Conservation (phyloP, 2,113 vertebrate genomes). For the Emydocephalus ijimae region DNA sequence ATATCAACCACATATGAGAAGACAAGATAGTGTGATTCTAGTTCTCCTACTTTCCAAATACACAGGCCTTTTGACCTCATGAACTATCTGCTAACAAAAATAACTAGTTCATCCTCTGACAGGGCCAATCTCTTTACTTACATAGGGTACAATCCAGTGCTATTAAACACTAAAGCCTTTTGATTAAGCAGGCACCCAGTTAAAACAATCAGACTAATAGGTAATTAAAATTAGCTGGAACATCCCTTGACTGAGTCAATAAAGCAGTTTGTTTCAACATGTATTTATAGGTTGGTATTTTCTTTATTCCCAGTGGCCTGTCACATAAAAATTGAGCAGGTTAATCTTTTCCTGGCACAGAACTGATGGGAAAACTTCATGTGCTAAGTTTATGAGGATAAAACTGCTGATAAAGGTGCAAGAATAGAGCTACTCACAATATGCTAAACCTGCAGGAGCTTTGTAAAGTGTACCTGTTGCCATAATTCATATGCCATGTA, state of each 20-base stretch:
- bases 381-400: not conserved
- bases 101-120: slow-evolving; percentile 4
- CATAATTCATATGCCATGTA: not conserved
- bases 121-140: slow-evolving; percentile 1
- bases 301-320: not conserved
- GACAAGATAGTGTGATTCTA: slow-evolving; percentile 28
- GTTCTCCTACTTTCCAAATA: slow-evolving; percentile 29
- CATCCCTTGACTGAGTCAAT: not conserved
- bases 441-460: not conserved
- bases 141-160: slow-evolving; percentile 14
- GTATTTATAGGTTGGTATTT: not conserved
- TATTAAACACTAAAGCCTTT: not conserved
- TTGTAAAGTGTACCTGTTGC: not conserved
- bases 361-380: not conserved
- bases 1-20: not conserved
- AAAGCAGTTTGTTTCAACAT: not conserved
- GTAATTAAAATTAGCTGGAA: not conserved
- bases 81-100: slow-evolving; percentile 32
- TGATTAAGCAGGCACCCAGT: not conserved
- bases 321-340: not conserved
- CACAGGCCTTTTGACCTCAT: slow-evolving; percentile 31
- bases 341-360: not conserved
- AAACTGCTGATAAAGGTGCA: not conserved
- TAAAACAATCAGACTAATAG: not conserved
- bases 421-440: not conserved